These are phyloP conservation scores for Pseudorasbora parva DNA, from an alignment of 2,113 vertebrate genomes.

Conservation along the genomic window DNA sequence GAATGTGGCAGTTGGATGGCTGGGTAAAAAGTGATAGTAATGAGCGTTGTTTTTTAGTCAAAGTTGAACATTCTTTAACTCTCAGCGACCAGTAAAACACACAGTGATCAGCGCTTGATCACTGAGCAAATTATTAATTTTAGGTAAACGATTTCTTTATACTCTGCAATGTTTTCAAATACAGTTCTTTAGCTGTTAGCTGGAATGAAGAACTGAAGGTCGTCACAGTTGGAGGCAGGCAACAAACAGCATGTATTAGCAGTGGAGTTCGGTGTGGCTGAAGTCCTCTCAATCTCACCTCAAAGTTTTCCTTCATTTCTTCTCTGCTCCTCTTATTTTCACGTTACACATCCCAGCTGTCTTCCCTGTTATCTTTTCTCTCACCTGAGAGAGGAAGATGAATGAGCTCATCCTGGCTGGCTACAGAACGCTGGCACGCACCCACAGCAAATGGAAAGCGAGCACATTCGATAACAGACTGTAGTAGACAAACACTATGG, in stretches of 20 bases:
- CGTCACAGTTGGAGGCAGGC: neutral
- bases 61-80: too few species aligned
- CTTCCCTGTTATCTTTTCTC: slow-evolving; percentile 48
- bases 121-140: neutral
- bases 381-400: slow-evolving; percentile 32
- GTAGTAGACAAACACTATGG: neutral
- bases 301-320: slow-evolving; percentile 14
- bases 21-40: too few species aligned
- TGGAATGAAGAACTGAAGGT: neutral
- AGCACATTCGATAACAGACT: slow-evolving; percentile 12
- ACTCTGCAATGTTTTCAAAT: slow-evolving; percentile 1
- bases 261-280: neutral
- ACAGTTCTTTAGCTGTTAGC: neutral
- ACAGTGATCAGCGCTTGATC: too few species aligned
- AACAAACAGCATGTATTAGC: slow-evolving; percentile 13
- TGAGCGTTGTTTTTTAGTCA: too few species aligned
- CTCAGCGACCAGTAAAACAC: too few species aligned
- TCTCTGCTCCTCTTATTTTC: slow-evolving; percentile 15
- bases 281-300: slow-evolving; percentile 34
- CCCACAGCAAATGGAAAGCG: slow-evolving; percentile 1
- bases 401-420: slow-evolving; percentile 22
- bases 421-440: slow-evolving; percentile 8
- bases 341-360: slow-evolving; percentile 18
- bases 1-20: too few species aligned
- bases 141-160: neutral